phyloP scores from a whole-genome alignment of 2,888 invertebrate species.

The Trichogramma evanescens region DNA sequence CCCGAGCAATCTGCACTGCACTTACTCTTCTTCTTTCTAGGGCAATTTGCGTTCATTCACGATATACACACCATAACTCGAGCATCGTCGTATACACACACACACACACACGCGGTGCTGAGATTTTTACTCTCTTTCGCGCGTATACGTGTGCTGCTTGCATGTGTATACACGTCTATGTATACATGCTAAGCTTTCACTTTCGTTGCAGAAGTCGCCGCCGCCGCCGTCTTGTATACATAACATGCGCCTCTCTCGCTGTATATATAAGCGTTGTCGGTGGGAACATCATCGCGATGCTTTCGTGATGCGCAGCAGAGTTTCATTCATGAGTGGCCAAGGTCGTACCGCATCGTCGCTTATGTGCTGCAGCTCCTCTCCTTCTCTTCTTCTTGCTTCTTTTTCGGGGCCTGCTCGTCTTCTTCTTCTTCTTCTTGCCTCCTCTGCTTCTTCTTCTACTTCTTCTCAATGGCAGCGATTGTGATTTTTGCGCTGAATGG shows the following conservation, averaged over 20 bases:
- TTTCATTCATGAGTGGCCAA: no score
- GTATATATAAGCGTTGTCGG: no score
- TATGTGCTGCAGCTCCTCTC: no score
- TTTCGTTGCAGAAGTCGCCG: constrained; percentile 6
- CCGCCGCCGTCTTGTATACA: not conserved
- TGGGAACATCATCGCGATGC: constrained; percentile 3
- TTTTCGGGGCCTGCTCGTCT: not conserved
- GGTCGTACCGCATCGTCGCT: no score
- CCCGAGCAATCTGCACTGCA: no score
- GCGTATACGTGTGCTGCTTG: not conserved
- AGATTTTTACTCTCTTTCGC: not conserved
- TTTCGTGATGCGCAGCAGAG: not conserved
- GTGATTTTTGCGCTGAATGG: constrained; percentile 17
- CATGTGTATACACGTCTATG: not conserved
- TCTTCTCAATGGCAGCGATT: constrained; percentile 1
- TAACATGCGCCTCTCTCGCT: no score
- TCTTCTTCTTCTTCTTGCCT: constrained; percentile 4
- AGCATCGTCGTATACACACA: not conserved
- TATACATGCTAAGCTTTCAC: constrained; percentile 5
- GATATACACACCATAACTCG: not conserved
- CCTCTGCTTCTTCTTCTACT: not conserved
- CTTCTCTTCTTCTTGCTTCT: not conserved
- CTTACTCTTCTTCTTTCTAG: not conserved
- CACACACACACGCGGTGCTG: not conserved
- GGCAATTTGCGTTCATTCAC: constrained; percentile 20